Conservation (phyloP, 2,888 invertebrate species). For the Parapristionchus giblindavisi region DNA sequence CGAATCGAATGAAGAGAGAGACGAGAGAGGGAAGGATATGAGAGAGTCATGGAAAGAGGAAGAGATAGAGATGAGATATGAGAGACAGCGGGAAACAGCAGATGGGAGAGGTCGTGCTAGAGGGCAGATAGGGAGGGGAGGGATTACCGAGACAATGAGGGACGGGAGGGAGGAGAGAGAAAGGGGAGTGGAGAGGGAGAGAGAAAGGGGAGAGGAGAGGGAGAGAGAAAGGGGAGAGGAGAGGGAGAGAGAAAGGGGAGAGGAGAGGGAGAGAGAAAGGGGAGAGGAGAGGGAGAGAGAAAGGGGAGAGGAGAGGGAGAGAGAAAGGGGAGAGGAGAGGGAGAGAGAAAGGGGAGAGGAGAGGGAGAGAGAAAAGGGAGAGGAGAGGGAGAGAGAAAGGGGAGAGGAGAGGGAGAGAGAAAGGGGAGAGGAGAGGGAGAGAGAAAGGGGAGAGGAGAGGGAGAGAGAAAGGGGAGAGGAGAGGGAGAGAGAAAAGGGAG, state of each 20-base stretch:
- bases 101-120: conserved; percentile 8
- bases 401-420: neutral
- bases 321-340: neutral
- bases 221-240: conserved; percentile 3
- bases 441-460: neutral
- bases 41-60: neutral
- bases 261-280: neutral
- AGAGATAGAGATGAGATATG: neutral
- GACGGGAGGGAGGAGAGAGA: neutral
- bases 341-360: neutral
- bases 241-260: conserved; percentile 1
- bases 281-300: neutral
- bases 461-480: neutral
- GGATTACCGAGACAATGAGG: conserved; percentile 10
- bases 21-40: neutral
- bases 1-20: neutral
- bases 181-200: neutral
- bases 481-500: neutral
- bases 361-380: neutral
- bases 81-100: conserved; percentile 9
- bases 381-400: conserved; percentile 11
- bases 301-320: neutral
- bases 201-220: conserved; percentile 5
- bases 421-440: conserved; percentile 2
- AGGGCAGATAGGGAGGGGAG: conserved; percentile 7